Evolutionary conservation across 2,113 vertebrate genomes (phyloP).

Genomic region (Lichenostomus cassidix): DNA sequence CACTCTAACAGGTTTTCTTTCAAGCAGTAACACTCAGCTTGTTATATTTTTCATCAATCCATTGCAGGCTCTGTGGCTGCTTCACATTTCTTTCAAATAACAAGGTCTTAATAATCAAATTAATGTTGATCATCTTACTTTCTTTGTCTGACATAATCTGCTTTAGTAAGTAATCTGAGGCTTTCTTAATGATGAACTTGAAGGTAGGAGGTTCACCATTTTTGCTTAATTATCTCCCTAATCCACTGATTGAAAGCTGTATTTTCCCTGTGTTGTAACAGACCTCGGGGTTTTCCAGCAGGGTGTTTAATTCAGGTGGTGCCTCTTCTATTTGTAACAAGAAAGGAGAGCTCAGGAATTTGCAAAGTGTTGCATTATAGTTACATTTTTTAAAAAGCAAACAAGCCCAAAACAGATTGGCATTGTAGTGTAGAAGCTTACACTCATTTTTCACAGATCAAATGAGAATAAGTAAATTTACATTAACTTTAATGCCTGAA

Average conservation of each 20-base stretch:
- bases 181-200: neutral
- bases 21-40: neutral
- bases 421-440: neutral
- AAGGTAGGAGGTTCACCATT: neutral
- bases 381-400: neutral
- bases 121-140: neutral
- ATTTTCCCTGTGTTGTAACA: neutral
- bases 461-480: conserved; percentile 34
- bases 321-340: neutral
- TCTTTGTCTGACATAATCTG: neutral
- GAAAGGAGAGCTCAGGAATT: neutral
- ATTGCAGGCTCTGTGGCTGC: neutral
- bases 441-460: conserved; percentile 18
- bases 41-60: neutral
- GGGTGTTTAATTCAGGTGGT: neutral
- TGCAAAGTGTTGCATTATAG: neutral
- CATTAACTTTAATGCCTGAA: conserved; percentile 5
- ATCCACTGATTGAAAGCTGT: neutral
- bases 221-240: conserved; percentile 12
- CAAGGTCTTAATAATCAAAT: neutral
- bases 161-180: neutral
- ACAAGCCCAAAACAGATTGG: neutral
- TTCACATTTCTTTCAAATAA: neutral
- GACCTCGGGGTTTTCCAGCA: neutral
- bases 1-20: neutral